A percentile compares a stretch with the other conserved stretches of the same genome.
Evolutionary conservation across 2,888 invertebrate species (phyloP).

Genomic region (Salticus scenicus): DNA sequence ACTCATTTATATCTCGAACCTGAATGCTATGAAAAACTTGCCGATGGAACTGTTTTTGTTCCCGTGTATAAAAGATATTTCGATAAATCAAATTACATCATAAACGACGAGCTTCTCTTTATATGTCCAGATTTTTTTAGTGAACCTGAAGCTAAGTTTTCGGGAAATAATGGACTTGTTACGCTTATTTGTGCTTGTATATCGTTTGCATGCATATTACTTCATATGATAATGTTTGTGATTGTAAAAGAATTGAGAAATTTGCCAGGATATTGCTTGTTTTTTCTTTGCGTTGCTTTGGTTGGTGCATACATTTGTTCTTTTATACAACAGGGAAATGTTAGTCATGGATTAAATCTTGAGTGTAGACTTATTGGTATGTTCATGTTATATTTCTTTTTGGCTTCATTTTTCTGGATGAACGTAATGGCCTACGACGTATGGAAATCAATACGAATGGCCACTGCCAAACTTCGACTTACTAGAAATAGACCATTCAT

Average conservation of each 20-base stretch:
- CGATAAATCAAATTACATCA: not conserved
- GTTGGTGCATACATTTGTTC: conserved; percentile 73
- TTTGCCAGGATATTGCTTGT: conserved; percentile 73
- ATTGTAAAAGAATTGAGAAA: conserved; percentile 77
- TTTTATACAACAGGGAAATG: not conserved
- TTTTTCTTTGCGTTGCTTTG: conserved; percentile 73
- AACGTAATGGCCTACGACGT: conserved; percentile 72
- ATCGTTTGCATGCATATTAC: conserved; percentile 77
- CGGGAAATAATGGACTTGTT: not conserved
- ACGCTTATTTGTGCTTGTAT: conserved; percentile 5
- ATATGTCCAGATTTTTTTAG: not conserved
- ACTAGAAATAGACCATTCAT: conserved; percentile 75
- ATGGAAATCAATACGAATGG: conserved; percentile 77
- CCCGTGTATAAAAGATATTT: not conserved
- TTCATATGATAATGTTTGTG: conserved; percentile 77
- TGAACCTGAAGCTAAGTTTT: not conserved
- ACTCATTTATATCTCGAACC: not conserved
- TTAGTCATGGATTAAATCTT: too few relatives aligned
- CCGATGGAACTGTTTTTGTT: not conserved
- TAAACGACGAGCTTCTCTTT: not conserved
- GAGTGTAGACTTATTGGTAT: conserved; percentile 72
- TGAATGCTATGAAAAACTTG: not conserved
- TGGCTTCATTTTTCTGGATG: conserved; percentile 68
- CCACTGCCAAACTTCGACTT: conserved; percentile 77
- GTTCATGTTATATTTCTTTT: conserved; percentile 36